Conservation (phyloP, 2,113 vertebrate genomes). For the Gulo gulo region DNA sequence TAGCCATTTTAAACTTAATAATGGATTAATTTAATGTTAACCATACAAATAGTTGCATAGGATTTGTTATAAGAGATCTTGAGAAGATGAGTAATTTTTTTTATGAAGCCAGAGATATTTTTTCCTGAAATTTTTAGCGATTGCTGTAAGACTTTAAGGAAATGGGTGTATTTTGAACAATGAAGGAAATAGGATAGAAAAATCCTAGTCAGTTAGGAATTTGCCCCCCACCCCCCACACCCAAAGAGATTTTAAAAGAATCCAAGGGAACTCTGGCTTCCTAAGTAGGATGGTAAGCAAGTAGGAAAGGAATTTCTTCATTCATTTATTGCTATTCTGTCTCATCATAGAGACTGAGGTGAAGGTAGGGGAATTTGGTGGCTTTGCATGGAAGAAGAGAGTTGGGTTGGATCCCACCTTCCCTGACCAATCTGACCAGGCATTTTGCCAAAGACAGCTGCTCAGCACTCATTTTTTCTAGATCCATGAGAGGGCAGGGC, state of each 20-base stretch:
- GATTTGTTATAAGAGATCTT: not conserved
- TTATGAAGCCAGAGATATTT: not conserved
- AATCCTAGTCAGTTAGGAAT: not conserved
- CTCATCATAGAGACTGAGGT: not conserved
- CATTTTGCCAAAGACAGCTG: not conserved
- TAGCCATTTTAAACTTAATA: not conserved
- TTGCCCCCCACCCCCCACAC: not conserved
- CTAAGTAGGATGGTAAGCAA: not conserved
- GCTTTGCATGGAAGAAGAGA: not conserved
- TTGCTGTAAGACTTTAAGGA: not conserved
- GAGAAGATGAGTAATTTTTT: not conserved
- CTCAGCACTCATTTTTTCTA: not conserved
- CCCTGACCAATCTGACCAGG: not conserved
- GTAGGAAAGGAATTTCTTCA: not conserved
- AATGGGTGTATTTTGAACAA: not conserved
- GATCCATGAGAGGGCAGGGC: not conserved
- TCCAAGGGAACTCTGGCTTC: not conserved
- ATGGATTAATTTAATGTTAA: conserved; percentile 36
- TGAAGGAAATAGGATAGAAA: not conserved
- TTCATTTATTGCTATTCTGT: not conserved
- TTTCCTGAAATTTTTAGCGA: not conserved
- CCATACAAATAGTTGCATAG: not conserved
- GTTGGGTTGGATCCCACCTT: not conserved
- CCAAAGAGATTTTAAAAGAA: not conserved
- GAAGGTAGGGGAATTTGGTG: not conserved